Base-by-base conservation (phyloP, 1,140 invertebrate species). In the Apis dorsata region DNA sequence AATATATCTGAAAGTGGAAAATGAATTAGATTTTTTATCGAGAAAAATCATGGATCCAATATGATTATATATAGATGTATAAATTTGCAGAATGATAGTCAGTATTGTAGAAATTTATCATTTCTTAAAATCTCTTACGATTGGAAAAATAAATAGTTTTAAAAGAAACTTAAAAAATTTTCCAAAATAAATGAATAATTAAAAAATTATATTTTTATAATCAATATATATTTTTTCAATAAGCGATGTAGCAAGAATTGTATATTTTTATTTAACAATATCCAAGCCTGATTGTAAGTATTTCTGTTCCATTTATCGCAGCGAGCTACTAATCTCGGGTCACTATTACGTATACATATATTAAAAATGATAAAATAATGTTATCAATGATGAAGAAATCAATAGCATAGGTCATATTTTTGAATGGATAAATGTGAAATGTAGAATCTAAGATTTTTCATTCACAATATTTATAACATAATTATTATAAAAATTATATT, bases 371-470 rank as follows among this genome's bases (percentile, higher is more conserved):
- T 79, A 74, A 65, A 34, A 57, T 9, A 44, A 44, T 34, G 63
- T 34, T 72, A 81, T 85, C 70, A 34, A 51, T 11, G 71, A 53
- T 53, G 17, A 69, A 78, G 63, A 69, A 86, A 86, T 86, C 85
- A 34, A 68, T 69, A 24, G 44, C 34, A 65, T 53, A 62, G 78
- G 78, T 79, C 78, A 72, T 19, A 49, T 44, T 73, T 28, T n/a
- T 59, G 11, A 24, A 60, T 59, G 8, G 49, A 60, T 62, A 28
- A 76, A n/a, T 49, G 34, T 49, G 13, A n/a, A n/a, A 73, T 1
- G 44, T 57, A 17, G 19, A n/a, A 28, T 21, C 17, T 1, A 19
- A n/a, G 12, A 60, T 0, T 44, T 73, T 44, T 28, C 71, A 34
- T 34, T 73, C 55, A 15, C 4, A 2, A 5, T 28, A 57, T 57